Conservation (phyloP, 2,113 vertebrate genomes). For the Cyanocitta stelleri region DNA sequence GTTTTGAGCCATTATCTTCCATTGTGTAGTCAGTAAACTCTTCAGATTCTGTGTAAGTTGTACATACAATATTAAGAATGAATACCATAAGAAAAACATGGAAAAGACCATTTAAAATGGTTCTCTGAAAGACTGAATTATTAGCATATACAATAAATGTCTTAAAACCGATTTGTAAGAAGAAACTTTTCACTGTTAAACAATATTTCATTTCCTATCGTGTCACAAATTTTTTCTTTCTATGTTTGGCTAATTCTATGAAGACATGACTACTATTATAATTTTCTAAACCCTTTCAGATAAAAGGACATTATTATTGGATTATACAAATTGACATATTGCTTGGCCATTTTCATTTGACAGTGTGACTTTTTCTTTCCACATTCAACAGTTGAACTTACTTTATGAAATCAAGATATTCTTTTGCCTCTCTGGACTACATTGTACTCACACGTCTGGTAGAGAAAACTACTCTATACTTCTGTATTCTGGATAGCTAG, state of each 20-base stretch:
- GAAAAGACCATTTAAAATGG: not conserved
- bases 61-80: slow-evolving; percentile 5
- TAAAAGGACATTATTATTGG: not conserved
- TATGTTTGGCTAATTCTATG: not conserved
- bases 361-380: not conserved
- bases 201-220: not conserved
- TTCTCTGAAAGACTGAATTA: not conserved
- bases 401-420: not conserved
- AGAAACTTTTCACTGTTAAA: not conserved
- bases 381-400: not conserved
- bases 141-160: not conserved
- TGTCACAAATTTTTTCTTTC: not conserved
- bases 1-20: slow-evolving; percentile 31
- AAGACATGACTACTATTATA: not conserved
- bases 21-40: slow-evolving; percentile 8
- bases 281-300: not conserved
- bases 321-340: not conserved
- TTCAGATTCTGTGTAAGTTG: slow-evolving; percentile 14
- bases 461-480: not conserved
- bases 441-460: not conserved
- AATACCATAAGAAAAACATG: not conserved
- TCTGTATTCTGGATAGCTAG: not conserved
- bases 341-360: not conserved
- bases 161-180: not conserved
- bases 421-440: not conserved